Evolutionary conservation across 2,113 vertebrate genomes (phyloP).

Genomic region (pig (Sus scrofa)): T2T-Sscrofa CM000824.6:59992501-59993000

Average conservation of each 20-base stretch:
- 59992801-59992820: not conserved
- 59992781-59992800: not conserved
- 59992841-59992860: not conserved
- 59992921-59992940: not conserved
- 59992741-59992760: not conserved
- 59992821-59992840: not conserved
- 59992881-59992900: not conserved
- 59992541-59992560: not conserved
- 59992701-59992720: not conserved
- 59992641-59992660: conserved; percentile 12
- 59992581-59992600: not conserved
- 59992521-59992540: conserved; percentile 18
- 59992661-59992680: not conserved
- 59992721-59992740: not conserved
- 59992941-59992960: too few species aligned
- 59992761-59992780: not conserved
- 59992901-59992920: not conserved
- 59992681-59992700: not conserved
- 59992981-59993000: too few species aligned
- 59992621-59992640: not conserved
- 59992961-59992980: too few species aligned
- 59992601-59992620: not conserved
- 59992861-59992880: not conserved
- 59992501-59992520: not conserved
- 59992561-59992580: not conserved